A percentile compares a stretch with the other conserved stretches of the same genome.
phyloP scores from a whole-genome alignment of 2,113 vertebrate species.

The Seriola quinqueradiata region DNA sequence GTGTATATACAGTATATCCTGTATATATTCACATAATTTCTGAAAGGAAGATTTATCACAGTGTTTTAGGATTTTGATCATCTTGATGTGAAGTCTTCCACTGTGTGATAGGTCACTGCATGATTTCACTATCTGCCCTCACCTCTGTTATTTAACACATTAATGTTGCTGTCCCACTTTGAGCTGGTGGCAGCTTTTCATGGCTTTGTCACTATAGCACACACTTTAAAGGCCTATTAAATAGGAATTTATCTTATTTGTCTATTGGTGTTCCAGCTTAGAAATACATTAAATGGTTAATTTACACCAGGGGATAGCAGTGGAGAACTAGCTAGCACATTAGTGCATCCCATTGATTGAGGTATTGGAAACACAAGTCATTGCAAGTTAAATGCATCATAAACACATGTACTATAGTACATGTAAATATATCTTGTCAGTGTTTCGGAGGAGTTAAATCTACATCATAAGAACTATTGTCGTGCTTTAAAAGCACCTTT shows the following conservation, averaged over 20 bases:
- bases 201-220: background rate
- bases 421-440: background rate
- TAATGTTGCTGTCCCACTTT: conserved; percentile 65
- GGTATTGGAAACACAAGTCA: background rate
- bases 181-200: conserved; percentile 48
- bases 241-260: background rate
- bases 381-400: background rate
- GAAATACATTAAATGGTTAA: background rate
- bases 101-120: conserved; percentile 48
- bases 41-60: background rate
- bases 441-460: background rate
- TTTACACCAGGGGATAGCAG: background rate
- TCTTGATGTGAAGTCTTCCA: conserved; percentile 18
- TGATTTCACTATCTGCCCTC: conserved; percentile 49
- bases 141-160: conserved; percentile 27
- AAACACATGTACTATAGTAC: no score
- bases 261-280: background rate
- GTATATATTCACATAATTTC: background rate
- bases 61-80: background rate
- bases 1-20: background rate
- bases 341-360: background rate
- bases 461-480: background rate
- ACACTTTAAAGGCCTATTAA: background rate
- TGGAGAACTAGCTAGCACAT: background rate
- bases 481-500: background rate